Conservation (phyloP, 2,888 invertebrate genomes). For the Ophion slaviceki region DNA sequence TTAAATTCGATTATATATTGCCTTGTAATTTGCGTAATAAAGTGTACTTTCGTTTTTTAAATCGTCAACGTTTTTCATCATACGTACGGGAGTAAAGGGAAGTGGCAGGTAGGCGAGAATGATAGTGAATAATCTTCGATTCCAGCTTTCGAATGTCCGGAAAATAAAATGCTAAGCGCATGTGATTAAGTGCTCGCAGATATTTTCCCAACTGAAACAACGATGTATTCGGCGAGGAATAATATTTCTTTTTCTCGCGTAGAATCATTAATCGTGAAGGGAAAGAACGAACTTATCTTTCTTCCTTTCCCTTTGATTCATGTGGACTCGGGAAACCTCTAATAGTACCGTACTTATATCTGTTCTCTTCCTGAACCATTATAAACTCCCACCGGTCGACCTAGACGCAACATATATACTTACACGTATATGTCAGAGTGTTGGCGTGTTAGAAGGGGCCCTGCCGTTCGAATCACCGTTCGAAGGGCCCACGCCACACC, state of each 20-base stretch:
- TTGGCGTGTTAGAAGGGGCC: constrained; percentile 50
- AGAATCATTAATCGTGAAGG: constrained; percentile 12
- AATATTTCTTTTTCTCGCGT: neutral
- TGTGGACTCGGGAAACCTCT: constrained; percentile 9
- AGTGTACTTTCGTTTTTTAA: too few relatives aligned
- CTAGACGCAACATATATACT: constrained; percentile 41
- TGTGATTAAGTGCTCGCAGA: neutral
- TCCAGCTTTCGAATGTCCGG: too few relatives aligned
- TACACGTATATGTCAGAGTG: constrained; percentile 22
- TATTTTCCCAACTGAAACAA: neutral
- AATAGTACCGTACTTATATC: constrained; percentile 48
- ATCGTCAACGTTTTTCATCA: too few relatives aligned
- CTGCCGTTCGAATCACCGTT: constrained; percentile 64
- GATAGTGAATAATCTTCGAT: too few relatives aligned
- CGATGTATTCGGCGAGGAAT: neutral
- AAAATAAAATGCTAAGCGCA: too few relatives aligned
- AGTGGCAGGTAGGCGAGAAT: too few relatives aligned
- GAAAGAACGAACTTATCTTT: constrained; percentile 3
- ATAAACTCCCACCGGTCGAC: constrained; percentile 55
- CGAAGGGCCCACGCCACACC: constrained; percentile 64
- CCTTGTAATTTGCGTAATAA: too few relatives aligned
- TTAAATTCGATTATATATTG: too few relatives aligned
- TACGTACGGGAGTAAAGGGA: too few relatives aligned
- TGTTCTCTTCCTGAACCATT: constrained; percentile 38
- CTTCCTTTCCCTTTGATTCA: constrained; percentile 7